Conservation (phyloP, 92 coral and sea anemone species). For the Parazoanthus darwini region DNA sequence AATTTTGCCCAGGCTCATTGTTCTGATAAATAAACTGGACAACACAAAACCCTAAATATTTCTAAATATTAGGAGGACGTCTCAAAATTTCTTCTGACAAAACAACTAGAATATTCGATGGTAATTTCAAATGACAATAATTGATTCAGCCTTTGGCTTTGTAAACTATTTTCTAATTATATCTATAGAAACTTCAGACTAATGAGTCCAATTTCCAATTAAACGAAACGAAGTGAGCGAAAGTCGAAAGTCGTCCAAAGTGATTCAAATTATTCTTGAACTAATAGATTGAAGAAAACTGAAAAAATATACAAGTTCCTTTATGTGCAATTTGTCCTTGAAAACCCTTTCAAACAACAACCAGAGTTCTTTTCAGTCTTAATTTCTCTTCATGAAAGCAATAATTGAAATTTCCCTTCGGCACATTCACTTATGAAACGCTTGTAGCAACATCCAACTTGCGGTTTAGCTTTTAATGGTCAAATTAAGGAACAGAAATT, state of each 20-base stretch:
- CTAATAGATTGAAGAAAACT: too few species aligned
- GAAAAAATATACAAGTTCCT: too few species aligned
- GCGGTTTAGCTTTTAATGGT: background rate
- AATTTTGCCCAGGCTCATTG: too few species aligned
- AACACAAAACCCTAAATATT: too few species aligned
- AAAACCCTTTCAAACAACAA: background rate
- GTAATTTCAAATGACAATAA: background rate
- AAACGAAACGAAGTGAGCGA: background rate
- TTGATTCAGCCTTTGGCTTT: background rate
- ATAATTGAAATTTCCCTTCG: background rate
- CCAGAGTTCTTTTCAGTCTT: background rate
- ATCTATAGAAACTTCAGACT: background rate
- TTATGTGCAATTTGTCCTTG: background rate
- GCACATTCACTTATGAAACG: background rate
- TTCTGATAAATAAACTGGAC: too few species aligned
- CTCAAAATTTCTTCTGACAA: background rate
- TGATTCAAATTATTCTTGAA: background rate
- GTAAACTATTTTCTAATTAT: background rate
- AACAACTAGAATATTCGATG: background rate
- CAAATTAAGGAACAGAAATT: background rate
- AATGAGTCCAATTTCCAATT: background rate
- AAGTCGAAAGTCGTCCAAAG: too few species aligned
- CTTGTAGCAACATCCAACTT: background rate
- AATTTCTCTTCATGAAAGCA: background rate
- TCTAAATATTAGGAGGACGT: background rate